Evolutionary conservation across 2,113 vertebrate species (phyloP), one percentile per base, ranked within the genome.

Genomic region (Geothlypis trichas): DNA sequence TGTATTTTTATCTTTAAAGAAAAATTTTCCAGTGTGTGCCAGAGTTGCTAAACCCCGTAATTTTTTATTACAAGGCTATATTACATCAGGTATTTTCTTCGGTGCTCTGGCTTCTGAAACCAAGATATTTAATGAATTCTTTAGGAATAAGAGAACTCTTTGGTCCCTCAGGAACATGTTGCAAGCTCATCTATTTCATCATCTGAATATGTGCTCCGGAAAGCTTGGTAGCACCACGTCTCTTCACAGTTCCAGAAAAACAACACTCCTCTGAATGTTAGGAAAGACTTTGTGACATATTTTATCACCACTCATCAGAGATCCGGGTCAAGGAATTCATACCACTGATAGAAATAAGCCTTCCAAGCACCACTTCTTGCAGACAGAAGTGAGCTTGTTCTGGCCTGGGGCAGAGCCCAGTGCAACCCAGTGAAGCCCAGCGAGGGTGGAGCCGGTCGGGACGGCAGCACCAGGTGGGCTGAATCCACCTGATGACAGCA

Each of bases 381-480:
- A 89, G 87, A 78, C 28, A 46, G 59, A 69, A 35, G 22, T 4
- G 13, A 72, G 13, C 19, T 85, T 41, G 13, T 58, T 66, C 24
- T 44, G 46, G 44, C 24, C 24, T 0, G 0, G 0, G 19, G 27
- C 16, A 73, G 30, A 71, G n/a, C n/a, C 59, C 68, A 46, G 30
- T 2, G 12, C 26, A 74, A 31, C 5, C 5, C 39, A 22, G 41
- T 16, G 65, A 24, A 61, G 5, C 4, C 49, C 11, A 15, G 11
- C 0, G 0, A 71, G 41, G 37, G 46, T 5, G 0, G 21, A 52
- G 23, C 0, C 0, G 15, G 17, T 23, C 39, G 12, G n/a, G 9
- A 26, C 15, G 27, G 37, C n/a, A 41, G 54, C 23, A 68, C 17
- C 49, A 33, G 5, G 8, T 14, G 17, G 18, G 54, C 11, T 44